Base-by-base conservation (phyloP, 2,113 vertebrate species). In the Hippocampus abdominalis region DNA sequence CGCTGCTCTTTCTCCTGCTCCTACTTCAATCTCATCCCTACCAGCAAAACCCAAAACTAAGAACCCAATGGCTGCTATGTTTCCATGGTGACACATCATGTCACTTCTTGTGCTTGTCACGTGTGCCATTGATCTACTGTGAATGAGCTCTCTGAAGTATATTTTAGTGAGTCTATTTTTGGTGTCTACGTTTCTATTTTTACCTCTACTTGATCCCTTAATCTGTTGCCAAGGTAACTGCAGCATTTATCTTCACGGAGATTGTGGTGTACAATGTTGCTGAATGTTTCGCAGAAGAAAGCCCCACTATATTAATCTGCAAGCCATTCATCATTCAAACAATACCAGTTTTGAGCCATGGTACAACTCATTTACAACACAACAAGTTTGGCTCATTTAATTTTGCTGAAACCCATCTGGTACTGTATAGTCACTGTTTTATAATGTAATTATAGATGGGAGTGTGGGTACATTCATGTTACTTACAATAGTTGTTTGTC, bases 171-270 rank as follows among this genome's bases (percentile, higher is more conserved):
- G 68, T 84, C 79, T 81, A 80, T 82, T 85, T 82, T 85, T 79
- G 70, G 70, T 54, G 27, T n/a, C 18, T 29, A 16, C 1, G 61
- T 73, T 74, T 20, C 53, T 64, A 64, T 84, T 81, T 81, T 73
- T 57, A 75, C 42, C 36, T 49, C 25, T 25, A 40, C 63, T 66
- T 69, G 21, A 73, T 64, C 10, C 11, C 59, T 56, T 74, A 49
- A 66, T 80, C 65, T 72, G 86, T 87, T 89, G 74, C 84, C 76
- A 82, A 69, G 83, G 81, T 70, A 88, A 82, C 81, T 64, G 77
- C 57, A 49, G 36, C 68, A 2, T 70, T 44, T 72, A 80, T 72
- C 4, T 16, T 71, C 79, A 77, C 54, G 48, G 36, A 70, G 70
- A 82, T 60, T 36, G 10, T 60, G 20, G 64, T 6, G 3, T 40